Evolutionary conservation across 2,113 vertebrate species (phyloP).

Genomic region (Bufo bufo): DNA sequence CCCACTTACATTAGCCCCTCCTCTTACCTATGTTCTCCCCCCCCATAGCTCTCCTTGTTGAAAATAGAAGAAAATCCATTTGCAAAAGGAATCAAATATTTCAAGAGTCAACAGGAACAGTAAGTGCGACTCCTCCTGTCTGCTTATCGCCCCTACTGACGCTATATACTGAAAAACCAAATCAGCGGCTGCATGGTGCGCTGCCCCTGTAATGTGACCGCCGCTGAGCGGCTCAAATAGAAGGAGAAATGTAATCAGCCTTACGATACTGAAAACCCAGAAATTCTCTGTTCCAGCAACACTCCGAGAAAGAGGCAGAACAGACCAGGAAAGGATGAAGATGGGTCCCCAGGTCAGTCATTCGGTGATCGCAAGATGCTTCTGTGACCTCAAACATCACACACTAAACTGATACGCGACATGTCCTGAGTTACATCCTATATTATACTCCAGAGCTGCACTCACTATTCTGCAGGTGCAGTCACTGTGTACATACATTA

Average conservation of each 20-base stretch:
- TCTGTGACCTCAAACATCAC: not conserved
- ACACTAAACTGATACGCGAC: not conserved
- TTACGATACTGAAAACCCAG: not conserved
- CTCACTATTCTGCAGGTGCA: not conserved
- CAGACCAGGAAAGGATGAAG: not conserved
- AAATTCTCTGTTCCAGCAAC: constrained; percentile 17
- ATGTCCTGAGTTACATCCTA: not conserved
- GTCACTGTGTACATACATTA: too few relatives aligned
- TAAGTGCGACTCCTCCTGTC: too few relatives aligned
- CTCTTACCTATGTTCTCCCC: not conserved
- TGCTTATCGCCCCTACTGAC: not conserved
- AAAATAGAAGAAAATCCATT: constrained; percentile 57
- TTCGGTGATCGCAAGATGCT: not conserved
- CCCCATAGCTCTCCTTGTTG: constrained; percentile 37
- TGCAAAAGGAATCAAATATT: constrained; percentile 56
- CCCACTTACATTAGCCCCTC: not conserved
- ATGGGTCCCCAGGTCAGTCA: constrained; percentile 14
- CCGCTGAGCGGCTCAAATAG: not conserved
- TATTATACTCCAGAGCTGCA: constrained; percentile 12
- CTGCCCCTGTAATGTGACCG: not conserved
- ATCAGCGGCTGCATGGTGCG: too few relatives aligned
- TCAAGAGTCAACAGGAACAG: constrained; percentile 49
- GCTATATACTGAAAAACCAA: not conserved
- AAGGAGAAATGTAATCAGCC: too few relatives aligned
- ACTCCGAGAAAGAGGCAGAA: not conserved